These are phyloP conservation scores for Agriopis leucophaearia DNA, from an alignment of 2,888 invertebrate genomes.

Conservation along the genomic window DNA sequence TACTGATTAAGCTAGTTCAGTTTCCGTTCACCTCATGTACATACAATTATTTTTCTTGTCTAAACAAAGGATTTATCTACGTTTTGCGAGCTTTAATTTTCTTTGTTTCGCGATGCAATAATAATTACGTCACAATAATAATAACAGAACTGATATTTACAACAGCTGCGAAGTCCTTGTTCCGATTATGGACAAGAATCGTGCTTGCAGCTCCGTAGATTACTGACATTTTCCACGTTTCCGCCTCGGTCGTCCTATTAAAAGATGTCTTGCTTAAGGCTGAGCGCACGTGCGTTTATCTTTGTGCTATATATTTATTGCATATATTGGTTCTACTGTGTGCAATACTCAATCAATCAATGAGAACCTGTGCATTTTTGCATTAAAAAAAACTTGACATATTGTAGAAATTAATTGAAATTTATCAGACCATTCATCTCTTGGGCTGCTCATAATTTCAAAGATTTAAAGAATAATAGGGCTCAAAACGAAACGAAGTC, in stretches of 20 bases:
- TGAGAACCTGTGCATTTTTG: background rate
- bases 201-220: conserved; percentile 79
- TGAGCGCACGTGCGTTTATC: conserved; percentile 64
- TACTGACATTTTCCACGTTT: conserved; percentile 84
- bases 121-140: conserved; percentile 82
- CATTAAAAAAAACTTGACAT: background rate
- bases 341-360: background rate
- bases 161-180: conserved; percentile 84
- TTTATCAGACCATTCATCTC: conserved; percentile 21
- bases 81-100: conserved; percentile 66
- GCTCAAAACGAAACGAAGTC: conserved; percentile 57
- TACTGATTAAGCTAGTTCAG: conserved; percentile 54
- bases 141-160: conserved; percentile 81
- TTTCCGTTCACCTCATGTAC: conserved; percentile 52
- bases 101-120: conserved; percentile 77
- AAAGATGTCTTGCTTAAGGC: conserved; percentile 76
- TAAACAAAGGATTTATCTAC: conserved; percentile 59
- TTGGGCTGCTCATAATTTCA: conserved; percentile 40
- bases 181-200: conserved; percentile 84
- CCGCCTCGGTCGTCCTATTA: conserved; percentile 81
- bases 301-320: conserved; percentile 33
- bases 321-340: background rate
- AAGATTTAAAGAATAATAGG: conserved; percentile 48
- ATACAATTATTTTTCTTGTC: conserved; percentile 45
- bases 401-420: conserved; percentile 7